Evolutionary conservation across 2,797 vertebrate genomes (phyloP), one percentile per base, ranked within the genome.

Genomic region (Sebastes hubbsi): DNA sequence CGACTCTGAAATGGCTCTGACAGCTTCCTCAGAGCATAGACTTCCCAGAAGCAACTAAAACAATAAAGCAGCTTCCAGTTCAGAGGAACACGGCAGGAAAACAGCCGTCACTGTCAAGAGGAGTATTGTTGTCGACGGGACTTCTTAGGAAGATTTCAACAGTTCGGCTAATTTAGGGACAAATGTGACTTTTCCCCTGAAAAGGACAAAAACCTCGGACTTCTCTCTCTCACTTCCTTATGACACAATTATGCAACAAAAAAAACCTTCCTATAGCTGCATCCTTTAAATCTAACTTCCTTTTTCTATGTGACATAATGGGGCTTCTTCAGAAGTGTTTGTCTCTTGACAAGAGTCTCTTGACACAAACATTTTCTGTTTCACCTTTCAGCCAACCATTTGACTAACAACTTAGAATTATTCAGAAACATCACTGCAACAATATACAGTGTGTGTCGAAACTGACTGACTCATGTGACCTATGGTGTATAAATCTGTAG

Each of bases 41-140:
- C 8, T 14, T 25, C 2, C 8, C 2, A 36, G 12, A 61, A 2
- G 14, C 13, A n/a, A 10, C 5, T n/a, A 0, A n/a, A 60, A 7
- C 5, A 2, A 6, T 5, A 22, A 16, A 3, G 6, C 0, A 4
- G 20, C 6, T 30, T 54, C 59, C 25, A 22, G 8, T 46, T 30
- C 27, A 24, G 14, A 32, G 27, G 38, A 60, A 69, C 29, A n/a
- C 7, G 1, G 49, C 29, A 7, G 56, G 56, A 59, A 59, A n/a
- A 24, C 22, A 12, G 18, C 6, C 22, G 1, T 24, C 49, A 22
- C 25, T 58, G 24, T 27, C 24, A 14, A 14, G 6, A 25, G 14
- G 3, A 36, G 20, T 14, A 24, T 25, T 27, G 24, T 18, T 16
- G 16, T 65, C 18, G 22, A 25, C 2, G 3, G 13, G 22, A 3